Evolutionary conservation across 2,797 vertebrate species (phyloP).

Genomic region (Passerculus sandwichensis): DNA sequence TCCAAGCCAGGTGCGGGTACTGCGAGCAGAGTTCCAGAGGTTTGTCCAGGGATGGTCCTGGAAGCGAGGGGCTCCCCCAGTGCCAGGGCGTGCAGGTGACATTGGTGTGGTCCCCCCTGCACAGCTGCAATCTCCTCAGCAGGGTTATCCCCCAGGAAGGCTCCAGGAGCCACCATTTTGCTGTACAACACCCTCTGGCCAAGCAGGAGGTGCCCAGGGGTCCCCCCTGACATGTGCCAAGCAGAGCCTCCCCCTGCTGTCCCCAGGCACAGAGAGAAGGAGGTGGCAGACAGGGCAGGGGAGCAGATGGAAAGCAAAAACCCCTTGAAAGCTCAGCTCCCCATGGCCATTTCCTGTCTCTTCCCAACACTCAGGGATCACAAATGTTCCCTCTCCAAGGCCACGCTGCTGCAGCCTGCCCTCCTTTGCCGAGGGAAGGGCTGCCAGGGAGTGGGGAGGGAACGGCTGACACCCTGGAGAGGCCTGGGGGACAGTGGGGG

Average conservation of each 20-base stretch:
- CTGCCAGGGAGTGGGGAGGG: not conserved
- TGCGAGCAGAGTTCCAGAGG: not conserved
- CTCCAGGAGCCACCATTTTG: conserved; percentile 52
- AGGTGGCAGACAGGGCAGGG: not conserved
- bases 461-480: rapidly evolving
- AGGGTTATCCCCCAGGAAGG: not conserved
- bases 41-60: rapidly evolving
- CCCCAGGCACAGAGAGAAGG: not conserved
- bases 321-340: not conserved
- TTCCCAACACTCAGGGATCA: not conserved
- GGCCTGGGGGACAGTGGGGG: not conserved
- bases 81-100: not conserved
- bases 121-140: conserved; percentile 1
- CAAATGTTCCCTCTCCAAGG: not conserved
- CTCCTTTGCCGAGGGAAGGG: not conserved
- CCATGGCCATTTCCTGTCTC: not conserved
- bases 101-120: not conserved
- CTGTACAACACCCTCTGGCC: not conserved
- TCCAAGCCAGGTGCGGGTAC: not conserved
- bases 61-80: not conserved
- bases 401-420: not conserved
- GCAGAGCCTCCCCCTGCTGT: not conserved
- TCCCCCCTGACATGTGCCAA: not conserved
- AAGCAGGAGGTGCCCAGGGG: not conserved
- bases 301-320: not conserved